These are phyloP conservation scores for Nemapogon koenigi DNA, from an alignment of 2,888 invertebrate species.

Conservation along the genomic window DNA sequence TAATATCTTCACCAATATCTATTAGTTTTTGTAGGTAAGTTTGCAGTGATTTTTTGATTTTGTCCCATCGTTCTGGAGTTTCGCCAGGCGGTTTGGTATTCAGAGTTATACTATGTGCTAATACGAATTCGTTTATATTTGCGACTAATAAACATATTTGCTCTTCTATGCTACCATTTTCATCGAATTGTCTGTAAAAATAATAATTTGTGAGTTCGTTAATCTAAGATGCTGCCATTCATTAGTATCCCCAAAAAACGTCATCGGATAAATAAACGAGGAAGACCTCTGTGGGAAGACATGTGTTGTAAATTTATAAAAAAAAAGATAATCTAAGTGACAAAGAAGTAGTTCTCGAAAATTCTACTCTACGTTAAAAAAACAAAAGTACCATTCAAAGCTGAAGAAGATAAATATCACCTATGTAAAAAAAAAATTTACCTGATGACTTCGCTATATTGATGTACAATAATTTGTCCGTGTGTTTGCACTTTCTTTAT, in stretches of 20 bases:
- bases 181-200: conserved; percentile 43
- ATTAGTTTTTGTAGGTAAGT: conserved; percentile 51
- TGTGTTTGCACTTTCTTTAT: conserved; percentile 62
- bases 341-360: too few species aligned
- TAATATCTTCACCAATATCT: conserved; percentile 56
- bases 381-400: too few species aligned
- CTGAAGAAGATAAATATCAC: too few species aligned
- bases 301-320: too few species aligned
- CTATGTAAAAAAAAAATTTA: too few species aligned
- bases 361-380: too few species aligned
- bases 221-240: too few species aligned
- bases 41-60: conserved; percentile 51
- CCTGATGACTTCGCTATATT: conserved; percentile 56
- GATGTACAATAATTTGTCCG: conserved; percentile 57
- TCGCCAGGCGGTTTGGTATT: conserved; percentile 57
- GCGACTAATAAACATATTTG: conserved; percentile 57
- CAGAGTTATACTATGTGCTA: conserved; percentile 56
- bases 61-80: conserved; percentile 55
- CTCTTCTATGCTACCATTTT: conserved; percentile 34
- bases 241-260: too few species aligned
- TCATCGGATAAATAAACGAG: too few species aligned
- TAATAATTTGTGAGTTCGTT: neutral
- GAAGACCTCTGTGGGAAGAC: too few species aligned
- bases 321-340: too few species aligned
- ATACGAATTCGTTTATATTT: conserved; percentile 63